These are phyloP conservation scores for Chrysodeixis includens DNA, from an alignment of 2,888 invertebrate genomes.

Conservation along the genomic window DNA sequence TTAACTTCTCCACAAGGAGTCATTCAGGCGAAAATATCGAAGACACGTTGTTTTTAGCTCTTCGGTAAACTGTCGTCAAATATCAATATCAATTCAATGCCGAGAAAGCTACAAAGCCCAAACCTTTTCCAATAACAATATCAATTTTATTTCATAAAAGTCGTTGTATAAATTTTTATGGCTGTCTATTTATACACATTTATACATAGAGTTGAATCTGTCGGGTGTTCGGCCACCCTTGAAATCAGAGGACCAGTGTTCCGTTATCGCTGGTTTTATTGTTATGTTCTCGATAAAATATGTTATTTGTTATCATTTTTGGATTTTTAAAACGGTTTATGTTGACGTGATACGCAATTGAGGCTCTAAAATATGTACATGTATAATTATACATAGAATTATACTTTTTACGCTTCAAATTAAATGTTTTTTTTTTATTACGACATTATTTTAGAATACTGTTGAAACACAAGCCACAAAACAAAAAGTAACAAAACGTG, in stretches of 20 bases:
- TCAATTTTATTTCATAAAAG: conserved; percentile 33
- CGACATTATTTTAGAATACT: no score
- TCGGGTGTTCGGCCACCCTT: not conserved
- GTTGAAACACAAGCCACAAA: no score
- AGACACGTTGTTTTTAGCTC: conserved; percentile 14
- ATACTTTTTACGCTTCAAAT: no score
- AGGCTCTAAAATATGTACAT: no score
- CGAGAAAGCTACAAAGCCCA: conserved; percentile 12
- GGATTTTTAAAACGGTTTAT: no score
- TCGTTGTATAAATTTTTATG: conserved; percentile 40
- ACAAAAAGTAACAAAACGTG: no score
- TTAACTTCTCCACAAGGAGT: not conserved
- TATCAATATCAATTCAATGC: conserved; percentile 34
- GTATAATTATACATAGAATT: no score
- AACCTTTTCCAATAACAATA: conserved; percentile 40
- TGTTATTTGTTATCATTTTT: no score
- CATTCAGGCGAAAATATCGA: conserved; percentile 7
- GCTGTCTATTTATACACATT: conserved; percentile 9
- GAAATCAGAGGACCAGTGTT: not conserved
- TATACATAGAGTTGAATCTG: conserved; percentile 5
- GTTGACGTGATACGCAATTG: no score
- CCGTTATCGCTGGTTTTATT: not conserved
- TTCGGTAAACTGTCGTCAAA: conserved; percentile 21
- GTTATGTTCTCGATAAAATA: not conserved
- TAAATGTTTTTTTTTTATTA: no score